These are phyloP conservation scores for Caenorhabditis sp. DNA, from an alignment of 2,888 invertebrate species.

Conservation along the genomic window DNA sequence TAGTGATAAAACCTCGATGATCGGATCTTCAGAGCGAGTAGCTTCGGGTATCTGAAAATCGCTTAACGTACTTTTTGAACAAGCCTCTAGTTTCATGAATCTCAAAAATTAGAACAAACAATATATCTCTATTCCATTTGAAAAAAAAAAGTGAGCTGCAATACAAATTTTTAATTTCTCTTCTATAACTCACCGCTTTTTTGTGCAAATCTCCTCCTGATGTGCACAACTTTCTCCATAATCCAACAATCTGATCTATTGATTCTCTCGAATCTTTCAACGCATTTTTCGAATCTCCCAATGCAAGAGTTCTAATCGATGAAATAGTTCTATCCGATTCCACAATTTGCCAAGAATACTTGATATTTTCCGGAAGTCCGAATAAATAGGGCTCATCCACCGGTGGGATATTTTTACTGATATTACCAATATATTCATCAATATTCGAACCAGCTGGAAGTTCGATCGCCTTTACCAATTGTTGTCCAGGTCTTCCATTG, in stretches of 20 bases:
- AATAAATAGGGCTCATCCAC: slow-evolving; percentile 75
- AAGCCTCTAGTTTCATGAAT: no score
- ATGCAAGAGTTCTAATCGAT: slow-evolving; percentile 74
- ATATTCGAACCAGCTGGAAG: slow-evolving; percentile 28
- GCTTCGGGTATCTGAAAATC: slow-evolving; percentile 3
- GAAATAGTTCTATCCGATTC: slow-evolving; percentile 77
- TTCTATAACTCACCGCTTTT: slow-evolving; percentile 2
- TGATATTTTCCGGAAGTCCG: slow-evolving; percentile 86
- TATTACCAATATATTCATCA: slow-evolving; percentile 73
- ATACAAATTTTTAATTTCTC: no score
- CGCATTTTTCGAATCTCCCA: slow-evolving; percentile 68
- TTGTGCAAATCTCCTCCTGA: slow-evolving; percentile 1
- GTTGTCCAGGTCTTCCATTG: slow-evolving; percentile 43
- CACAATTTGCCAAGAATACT: slow-evolving; percentile 83
- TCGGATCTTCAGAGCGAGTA: slow-evolving; percentile 16
- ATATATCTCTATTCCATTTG: no score
- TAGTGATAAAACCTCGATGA: slow-evolving; percentile 42
- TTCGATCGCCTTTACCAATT: slow-evolving; percentile 43
- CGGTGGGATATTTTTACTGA: slow-evolving; percentile 76
- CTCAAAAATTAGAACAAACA: no score
- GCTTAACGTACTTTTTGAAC: no score
- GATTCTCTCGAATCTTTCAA: slow-evolving; percentile 75
- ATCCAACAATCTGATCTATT: slow-evolving; percentile 79
- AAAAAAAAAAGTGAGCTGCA: no score
- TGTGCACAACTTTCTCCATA: slow-evolving; percentile 83